Evolutionary conservation across 2,888 invertebrate species (phyloP).

Genomic region (Cryptocheilus praepositus): DNA sequence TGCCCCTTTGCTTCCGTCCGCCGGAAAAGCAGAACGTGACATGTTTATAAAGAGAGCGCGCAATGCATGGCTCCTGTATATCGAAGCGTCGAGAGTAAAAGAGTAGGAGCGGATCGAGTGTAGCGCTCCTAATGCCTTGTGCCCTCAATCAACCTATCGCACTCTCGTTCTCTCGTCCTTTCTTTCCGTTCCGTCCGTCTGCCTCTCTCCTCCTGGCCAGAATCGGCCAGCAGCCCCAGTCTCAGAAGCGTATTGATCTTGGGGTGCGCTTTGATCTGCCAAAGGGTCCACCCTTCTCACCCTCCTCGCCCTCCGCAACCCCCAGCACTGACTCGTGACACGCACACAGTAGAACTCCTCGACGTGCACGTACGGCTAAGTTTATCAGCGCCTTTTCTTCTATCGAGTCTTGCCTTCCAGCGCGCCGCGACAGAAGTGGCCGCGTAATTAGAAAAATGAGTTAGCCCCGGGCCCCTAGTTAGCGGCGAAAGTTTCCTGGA

Average conservation of each 20-base stretch:
- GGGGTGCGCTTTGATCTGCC: constrained; percentile 72
- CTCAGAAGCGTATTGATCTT: constrained; percentile 72
- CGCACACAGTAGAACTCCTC: constrained; percentile 39
- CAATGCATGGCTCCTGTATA: constrained; percentile 32
- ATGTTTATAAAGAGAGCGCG: constrained; percentile 69
- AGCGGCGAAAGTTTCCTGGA: constrained; percentile 34
- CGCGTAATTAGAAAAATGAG: constrained; percentile 73
- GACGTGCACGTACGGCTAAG: constrained; percentile 62
- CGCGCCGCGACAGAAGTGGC: constrained; percentile 57
- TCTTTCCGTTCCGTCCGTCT: constrained; percentile 23
- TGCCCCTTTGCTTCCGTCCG: constrained; percentile 70
- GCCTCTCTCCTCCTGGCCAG: constrained; percentile 19
- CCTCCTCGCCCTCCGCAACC: constrained; percentile 30
- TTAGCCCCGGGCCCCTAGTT: constrained; percentile 64
- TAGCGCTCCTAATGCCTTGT: constrained; percentile 66
- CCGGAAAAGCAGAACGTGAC: constrained; percentile 69
- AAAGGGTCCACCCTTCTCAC: constrained; percentile 58
- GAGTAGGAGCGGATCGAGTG: constrained; percentile 41
- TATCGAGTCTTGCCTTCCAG: constrained; percentile 25
- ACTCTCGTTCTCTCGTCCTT: constrained; percentile 35
- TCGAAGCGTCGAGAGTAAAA: constrained; percentile 28
- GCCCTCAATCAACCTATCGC: constrained; percentile 71
- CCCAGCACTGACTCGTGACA: constrained; percentile 22
- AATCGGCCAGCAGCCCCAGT: constrained; percentile 45
- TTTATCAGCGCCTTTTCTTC: constrained; percentile 63